These are phyloP conservation scores for Cerceris ruficornis DNA, from an alignment of 2,888 invertebrate species.

Conservation along the genomic window DNA sequence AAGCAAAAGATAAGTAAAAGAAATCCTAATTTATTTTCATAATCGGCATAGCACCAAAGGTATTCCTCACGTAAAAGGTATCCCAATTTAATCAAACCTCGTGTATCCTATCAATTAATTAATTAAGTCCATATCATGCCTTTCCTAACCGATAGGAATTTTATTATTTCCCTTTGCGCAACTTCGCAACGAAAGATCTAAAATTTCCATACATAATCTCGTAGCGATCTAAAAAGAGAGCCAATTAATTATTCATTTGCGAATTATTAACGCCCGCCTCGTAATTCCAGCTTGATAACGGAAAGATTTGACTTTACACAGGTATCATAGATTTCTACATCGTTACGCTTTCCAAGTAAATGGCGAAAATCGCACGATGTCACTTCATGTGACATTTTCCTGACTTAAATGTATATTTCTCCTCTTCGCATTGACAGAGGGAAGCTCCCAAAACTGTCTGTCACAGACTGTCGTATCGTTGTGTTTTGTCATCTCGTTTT, in stretches of 20 bases:
- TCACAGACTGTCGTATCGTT: background rate
- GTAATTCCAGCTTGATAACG: conserved; percentile 24
- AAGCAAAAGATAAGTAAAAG: too few species aligned
- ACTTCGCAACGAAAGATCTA: background rate
- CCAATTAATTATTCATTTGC: conserved; percentile 1
- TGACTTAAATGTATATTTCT: background rate
- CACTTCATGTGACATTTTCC: background rate
- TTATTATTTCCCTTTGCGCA: background rate
- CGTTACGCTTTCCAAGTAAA: background rate
- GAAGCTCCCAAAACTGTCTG: background rate
- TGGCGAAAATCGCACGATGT: too few species aligned
- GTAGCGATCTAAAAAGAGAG: too few species aligned
- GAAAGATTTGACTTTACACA: background rate
- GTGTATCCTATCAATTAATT: too few species aligned
- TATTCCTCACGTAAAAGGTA: too few species aligned
- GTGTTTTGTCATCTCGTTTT: background rate
- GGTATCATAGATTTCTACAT: conserved; percentile 23
- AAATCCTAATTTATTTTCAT: too few species aligned
- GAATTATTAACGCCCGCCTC: background rate
- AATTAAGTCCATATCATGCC: background rate
- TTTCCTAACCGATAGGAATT: background rate
- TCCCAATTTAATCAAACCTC: too few species aligned
- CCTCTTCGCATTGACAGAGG: background rate
- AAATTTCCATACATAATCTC: conserved; percentile 6
- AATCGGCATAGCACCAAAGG: too few species aligned